Base-by-base conservation (phyloP, 2,113 vertebrate species). In the Bungarus multicinctus region DNA sequence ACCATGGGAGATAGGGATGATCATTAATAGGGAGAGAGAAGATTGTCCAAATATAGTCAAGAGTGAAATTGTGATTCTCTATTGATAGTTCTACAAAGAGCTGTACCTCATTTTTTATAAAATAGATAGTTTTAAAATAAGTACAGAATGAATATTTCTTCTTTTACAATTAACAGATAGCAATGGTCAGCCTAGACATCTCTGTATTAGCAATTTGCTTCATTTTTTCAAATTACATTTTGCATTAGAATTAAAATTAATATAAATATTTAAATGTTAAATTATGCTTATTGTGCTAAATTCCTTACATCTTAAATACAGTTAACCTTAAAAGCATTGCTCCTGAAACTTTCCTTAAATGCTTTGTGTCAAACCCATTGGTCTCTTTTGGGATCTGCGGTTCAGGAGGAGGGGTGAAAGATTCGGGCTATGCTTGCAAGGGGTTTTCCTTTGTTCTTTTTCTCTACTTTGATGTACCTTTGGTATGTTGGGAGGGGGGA, bases 71-170 rank as follows among this genome's bases (percentile, higher is more conserved):
- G 9, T 12, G 87, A 34, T 45, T 58, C 27, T 23, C 30, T 27
- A 34, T 53, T 43, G 6, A 7, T 14, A 34, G 11, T 47, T 54
- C 5, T 81, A 34, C 34, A 87, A 88, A 50, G 9, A 6, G 27
- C 4, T 25, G 16, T n/a, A 45, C 53, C 1, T 1, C 47, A 16
- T n/a, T 52, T 88, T 22, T 20, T 0, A 0, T 74, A 89, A 88
- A 90, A 25, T 45, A 2, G 60, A 93, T 93, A 91, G 91, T 81
- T 30, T 34, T 43, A 45, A 16, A 85, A 74, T 20, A 18, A 87
- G 93, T 47, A 54, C 86, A 22, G 18, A 14, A 57, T 23, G 27
- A 25, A 50, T 18, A 7, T 53, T 91, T 93, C 18, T 92, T 39
- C 88, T 58, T 43, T 23, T 93, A 95, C 90, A 47, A 92, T 11